Conservation (phyloP, 2,888 invertebrate species). For the Aromia moschata region DNA sequence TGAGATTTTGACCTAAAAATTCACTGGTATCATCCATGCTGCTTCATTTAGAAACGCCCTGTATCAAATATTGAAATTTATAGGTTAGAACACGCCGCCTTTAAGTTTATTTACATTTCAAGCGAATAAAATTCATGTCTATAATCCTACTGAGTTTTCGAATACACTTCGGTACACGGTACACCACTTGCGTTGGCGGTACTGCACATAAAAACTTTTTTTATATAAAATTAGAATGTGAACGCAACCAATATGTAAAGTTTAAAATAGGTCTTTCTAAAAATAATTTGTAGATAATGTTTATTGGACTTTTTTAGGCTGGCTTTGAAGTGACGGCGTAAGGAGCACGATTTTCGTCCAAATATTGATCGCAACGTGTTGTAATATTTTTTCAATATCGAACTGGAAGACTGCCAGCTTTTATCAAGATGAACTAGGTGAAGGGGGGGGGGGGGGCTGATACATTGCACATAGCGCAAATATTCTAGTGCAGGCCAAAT, state of each 20-base stretch:
- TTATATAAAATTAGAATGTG: slow-evolving; percentile 9
- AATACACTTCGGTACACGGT: too few relatives aligned
- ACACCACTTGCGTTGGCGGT: not conserved
- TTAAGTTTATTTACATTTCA: too few relatives aligned
- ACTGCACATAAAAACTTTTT: not conserved
- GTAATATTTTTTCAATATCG: slow-evolving; percentile 27
- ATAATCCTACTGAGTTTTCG: too few relatives aligned
- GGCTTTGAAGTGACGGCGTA: slow-evolving; percentile 25
- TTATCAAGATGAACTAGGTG: slow-evolving; percentile 7
- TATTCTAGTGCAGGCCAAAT: too few relatives aligned
- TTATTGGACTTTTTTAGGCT: slow-evolving; percentile 35
- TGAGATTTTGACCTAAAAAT: too few relatives aligned
- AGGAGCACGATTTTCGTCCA: slow-evolving; percentile 25
- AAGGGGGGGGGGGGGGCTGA: too few relatives aligned
- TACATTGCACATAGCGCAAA: too few relatives aligned
- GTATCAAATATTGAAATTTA: too few relatives aligned
- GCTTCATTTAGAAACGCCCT: too few relatives aligned
- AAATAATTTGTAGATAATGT: slow-evolving; percentile 34
- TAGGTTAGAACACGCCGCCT: too few relatives aligned
- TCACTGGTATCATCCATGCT: too few relatives aligned
- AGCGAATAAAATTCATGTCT: too few relatives aligned
- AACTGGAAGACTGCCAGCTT: slow-evolving; percentile 22
- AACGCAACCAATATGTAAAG: slow-evolving; percentile 24
- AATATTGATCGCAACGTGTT: slow-evolving; percentile 33
- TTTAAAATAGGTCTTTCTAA: slow-evolving; percentile 35